Evolutionary conservation across 2,888 invertebrate genomes (phyloP).

Genomic region (Pseudococcus jackbeardsleyi): DNA sequence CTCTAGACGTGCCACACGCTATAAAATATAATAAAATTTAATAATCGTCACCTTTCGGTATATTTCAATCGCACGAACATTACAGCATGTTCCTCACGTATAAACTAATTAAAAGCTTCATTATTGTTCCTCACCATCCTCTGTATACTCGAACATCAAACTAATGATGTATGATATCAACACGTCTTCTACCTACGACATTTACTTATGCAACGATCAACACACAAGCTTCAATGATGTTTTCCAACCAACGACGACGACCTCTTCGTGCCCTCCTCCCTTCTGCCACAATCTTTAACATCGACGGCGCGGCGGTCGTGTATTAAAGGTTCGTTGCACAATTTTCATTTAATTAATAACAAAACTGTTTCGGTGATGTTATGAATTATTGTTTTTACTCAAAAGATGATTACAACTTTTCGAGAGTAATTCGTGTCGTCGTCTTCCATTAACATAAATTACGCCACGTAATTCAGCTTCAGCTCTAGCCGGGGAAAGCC

Average conservation of each 20-base stretch:
- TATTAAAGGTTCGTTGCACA: slow-evolving; percentile 39
- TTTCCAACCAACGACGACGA: background rate
- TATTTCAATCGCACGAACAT: slow-evolving; percentile 11
- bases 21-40: slow-evolving; percentile 35
- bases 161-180: slow-evolving; percentile 40
- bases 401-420: slow-evolving; percentile 41
- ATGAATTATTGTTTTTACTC: slow-evolving; percentile 39
- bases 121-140: background rate
- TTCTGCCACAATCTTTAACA: background rate
- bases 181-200: background rate
- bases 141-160: slow-evolving; percentile 1
- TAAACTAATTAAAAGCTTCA: slow-evolving; percentile 43
- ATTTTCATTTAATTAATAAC: slow-evolving; percentile 40
- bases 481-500: background rate
- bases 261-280: background rate
- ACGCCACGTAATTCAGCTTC: background rate
- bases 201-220: background rate
- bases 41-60: slow-evolving; percentile 20
- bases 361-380: slow-evolving; percentile 41
- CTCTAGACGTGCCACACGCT: too few species aligned
- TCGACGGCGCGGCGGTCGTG: background rate
- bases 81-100: background rate
- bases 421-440: slow-evolving; percentile 21
- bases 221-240: background rate
- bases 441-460: slow-evolving; percentile 28